These are phyloP conservation scores for Cerastoderma edule DNA, from an alignment of 2,888 invertebrate species.

Conservation along the genomic window DNA sequence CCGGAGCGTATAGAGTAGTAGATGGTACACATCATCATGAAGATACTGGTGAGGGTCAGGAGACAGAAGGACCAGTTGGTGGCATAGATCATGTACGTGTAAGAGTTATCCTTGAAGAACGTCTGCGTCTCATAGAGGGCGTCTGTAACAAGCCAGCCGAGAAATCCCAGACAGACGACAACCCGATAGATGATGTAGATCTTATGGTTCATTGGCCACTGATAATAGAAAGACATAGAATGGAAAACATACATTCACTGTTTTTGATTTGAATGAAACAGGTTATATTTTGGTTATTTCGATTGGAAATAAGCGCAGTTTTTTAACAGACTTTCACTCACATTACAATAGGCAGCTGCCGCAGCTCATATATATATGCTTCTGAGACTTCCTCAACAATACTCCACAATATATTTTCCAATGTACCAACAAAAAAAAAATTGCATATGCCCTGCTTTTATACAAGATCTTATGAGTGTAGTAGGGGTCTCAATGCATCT, in stretches of 20 bases:
- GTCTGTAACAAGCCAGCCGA: constrained; percentile 74
- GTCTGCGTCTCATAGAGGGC: constrained; percentile 71
- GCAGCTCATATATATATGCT: too few species aligned
- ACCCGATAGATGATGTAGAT: constrained; percentile 73
- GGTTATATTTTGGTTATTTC: background rate
- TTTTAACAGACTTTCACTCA: background rate
- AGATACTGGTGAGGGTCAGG: constrained; percentile 68
- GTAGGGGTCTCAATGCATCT: too few species aligned
- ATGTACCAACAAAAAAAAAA: too few species aligned
- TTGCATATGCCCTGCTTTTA: too few species aligned
- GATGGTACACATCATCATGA: constrained; percentile 67
- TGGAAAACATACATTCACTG: too few species aligned
- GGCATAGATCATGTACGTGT: constrained; percentile 78
- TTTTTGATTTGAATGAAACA: background rate
- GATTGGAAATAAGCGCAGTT: too few species aligned
- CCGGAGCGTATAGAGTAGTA: constrained; percentile 67
- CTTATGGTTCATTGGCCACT: constrained; percentile 73
- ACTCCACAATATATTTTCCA: too few species aligned
- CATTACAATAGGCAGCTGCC: too few species aligned
- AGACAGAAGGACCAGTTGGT: constrained; percentile 81
- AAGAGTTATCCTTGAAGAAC: constrained; percentile 72
- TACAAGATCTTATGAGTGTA: too few species aligned
- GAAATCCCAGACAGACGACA: constrained; percentile 64
- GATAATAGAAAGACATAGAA: constrained; percentile 40
- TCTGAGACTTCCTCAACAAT: too few species aligned